phyloP scores from a whole-genome alignment of 2,113 vertebrate species.

The Myotis brandtii region DNA sequence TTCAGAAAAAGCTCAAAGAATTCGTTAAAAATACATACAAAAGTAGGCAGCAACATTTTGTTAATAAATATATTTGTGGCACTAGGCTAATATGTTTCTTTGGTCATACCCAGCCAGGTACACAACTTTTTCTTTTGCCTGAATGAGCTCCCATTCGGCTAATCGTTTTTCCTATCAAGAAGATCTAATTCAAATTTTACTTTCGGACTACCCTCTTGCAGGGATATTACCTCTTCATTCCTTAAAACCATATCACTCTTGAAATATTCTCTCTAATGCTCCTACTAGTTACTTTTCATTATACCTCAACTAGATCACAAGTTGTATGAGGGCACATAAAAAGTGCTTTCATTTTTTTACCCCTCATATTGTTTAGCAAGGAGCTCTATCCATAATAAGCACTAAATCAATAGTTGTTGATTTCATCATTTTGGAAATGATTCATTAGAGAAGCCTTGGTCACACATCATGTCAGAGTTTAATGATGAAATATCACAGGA shows the following conservation, averaged over 20 bases:
- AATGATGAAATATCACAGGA: constrained; percentile 61
- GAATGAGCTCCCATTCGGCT: neutral
- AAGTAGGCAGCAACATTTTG: neutral
- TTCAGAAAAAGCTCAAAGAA: constrained; percentile 56
- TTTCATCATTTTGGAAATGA: constrained; percentile 62
- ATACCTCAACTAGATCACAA: neutral
- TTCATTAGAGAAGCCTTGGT: constrained; percentile 54
- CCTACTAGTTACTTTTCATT: neutral
- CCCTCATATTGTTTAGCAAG: neutral
- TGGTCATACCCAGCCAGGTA: neutral
- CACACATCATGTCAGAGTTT: constrained; percentile 60
- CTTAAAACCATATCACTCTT: neutral
- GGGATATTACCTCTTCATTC: neutral
- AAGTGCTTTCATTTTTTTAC: neutral
- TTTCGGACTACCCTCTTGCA: neutral
- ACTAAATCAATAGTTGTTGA: constrained; percentile 56
- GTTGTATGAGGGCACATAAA: constrained; percentile 10
- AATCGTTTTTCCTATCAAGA: neutral
- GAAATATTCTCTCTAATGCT: neutral
- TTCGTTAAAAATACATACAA: constrained; percentile 39
- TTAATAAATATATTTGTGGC: neutral
- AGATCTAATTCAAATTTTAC: neutral
- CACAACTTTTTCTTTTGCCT: neutral
- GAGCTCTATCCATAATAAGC: constrained; percentile 1
- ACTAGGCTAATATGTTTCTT: neutral